Conservation (phyloP, 2,113 vertebrate species). For the Micromys minutus region DNA sequence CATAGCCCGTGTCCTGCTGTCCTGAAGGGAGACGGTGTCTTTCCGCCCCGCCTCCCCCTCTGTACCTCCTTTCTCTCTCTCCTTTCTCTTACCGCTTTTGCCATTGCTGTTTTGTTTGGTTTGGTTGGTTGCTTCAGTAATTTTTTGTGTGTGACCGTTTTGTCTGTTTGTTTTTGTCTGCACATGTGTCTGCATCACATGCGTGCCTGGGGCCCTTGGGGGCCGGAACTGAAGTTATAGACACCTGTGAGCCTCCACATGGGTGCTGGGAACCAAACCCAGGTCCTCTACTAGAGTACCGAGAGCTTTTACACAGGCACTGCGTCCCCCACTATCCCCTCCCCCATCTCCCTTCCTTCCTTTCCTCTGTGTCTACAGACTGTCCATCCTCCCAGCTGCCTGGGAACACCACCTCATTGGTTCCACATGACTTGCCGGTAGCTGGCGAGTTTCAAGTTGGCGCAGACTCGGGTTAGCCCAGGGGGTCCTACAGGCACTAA, state of each 20-base stretch:
- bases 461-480: not conserved
- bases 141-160: not conserved
- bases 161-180: not conserved
- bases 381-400: not conserved
- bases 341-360: fast-evolving
- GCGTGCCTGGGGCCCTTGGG: not conserved
- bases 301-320: too few species aligned
- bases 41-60: too few species aligned
- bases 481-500: not conserved
- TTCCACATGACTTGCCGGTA: not conserved
- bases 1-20: not conserved
- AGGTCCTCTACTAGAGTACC: not conserved
- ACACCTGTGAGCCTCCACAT: not conserved
- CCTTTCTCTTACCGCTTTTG: not conserved
- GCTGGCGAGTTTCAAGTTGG: not conserved
- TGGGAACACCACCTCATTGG: not conserved
- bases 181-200: not conserved
- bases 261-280: not conserved
- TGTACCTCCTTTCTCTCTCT: fast-evolving
- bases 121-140: too few species aligned
- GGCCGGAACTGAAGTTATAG: not conserved
- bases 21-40: not conserved
- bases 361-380: fast-evolving
- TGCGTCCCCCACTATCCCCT: too few species aligned
- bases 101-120: too few species aligned